Conservation (phyloP, 2,888 invertebrate genomes). For the Eupithecia subumbrata region DNA sequence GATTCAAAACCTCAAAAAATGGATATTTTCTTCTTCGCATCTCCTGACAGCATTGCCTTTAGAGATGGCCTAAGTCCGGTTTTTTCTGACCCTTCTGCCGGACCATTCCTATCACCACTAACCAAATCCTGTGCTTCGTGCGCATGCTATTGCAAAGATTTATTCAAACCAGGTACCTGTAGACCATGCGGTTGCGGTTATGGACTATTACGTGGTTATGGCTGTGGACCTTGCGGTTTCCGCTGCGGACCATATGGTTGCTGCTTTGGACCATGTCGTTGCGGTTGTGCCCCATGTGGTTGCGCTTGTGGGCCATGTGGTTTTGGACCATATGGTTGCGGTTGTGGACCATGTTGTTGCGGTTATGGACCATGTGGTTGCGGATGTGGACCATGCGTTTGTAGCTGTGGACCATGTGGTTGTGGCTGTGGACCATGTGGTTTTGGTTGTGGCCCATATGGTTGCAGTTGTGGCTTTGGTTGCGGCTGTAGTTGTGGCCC, state of each 20-base stretch:
- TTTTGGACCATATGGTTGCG: too few relatives aligned
- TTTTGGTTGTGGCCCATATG: background rate
- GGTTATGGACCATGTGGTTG: background rate
- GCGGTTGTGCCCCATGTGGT: conserved; percentile 7
- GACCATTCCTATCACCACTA: background rate
- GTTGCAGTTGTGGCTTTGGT: conserved; percentile 32
- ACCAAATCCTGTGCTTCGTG: background rate
- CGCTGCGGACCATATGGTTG: conserved; percentile 10
- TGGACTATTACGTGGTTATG: conserved; percentile 46
- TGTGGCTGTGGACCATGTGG: conserved; percentile 29
- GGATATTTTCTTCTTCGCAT: background rate
- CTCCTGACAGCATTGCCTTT: background rate
- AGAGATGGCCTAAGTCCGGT: background rate
- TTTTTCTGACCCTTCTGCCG: background rate
- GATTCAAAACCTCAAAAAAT: background rate
- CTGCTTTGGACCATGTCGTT: conserved; percentile 16
- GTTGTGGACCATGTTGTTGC: conserved; percentile 11
- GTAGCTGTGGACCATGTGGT: background rate
- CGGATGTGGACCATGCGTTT: too few relatives aligned
- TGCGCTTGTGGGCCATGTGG: background rate
- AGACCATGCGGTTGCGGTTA: conserved; percentile 22
- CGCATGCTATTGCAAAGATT: too few relatives aligned
- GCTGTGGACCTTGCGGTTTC: conserved; percentile 31
- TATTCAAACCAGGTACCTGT: background rate
- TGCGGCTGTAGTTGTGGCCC: conserved; percentile 36